Percentiles rank a stretch among this genome's conserved stretches.
Evolutionary conservation across 2,888 invertebrate species (phyloP).

Genomic region (Helicoverpa assulta): DNA sequence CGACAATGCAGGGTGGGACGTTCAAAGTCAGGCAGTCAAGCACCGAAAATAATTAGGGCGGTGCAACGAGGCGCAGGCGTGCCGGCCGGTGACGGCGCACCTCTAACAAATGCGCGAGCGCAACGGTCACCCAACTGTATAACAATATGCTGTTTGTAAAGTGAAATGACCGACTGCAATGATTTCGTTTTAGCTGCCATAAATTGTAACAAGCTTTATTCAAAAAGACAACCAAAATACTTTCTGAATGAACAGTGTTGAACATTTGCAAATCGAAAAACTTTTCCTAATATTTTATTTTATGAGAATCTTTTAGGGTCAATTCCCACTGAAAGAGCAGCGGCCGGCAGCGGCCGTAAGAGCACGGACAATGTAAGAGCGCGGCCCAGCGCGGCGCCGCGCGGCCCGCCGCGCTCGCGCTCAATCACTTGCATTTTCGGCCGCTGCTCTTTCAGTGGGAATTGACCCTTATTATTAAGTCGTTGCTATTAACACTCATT

Average conservation of each 20-base stretch:
- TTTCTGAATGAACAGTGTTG: not conserved
- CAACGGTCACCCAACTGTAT: conserved; percentile 63
- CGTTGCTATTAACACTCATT: not conserved
- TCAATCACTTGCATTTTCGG: no score
- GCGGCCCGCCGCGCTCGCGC: no score
- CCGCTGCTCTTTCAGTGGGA: no score
- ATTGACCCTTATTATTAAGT: not conserved
- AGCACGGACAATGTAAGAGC: no score
- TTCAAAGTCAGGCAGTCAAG: conserved; percentile 61
- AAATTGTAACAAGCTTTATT: conserved; percentile 40
- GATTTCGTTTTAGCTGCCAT: conserved; percentile 47
- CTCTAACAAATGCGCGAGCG: conserved; percentile 55
- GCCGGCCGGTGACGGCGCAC: conserved; percentile 52
- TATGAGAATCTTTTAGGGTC: no score
- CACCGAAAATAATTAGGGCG: conserved; percentile 64
- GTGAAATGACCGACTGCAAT: conserved; percentile 51
- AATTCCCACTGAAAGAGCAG: no score
- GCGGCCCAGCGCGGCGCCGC: no score
- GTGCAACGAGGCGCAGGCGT: conserved; percentile 56
- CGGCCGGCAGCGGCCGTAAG: no score
- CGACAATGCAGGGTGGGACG: conserved; percentile 49
- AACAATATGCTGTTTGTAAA: conserved; percentile 59
- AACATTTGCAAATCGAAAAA: conserved; percentile 17
- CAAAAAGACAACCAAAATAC: conserved; percentile 14
- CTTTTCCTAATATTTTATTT: not conserved